Conservation (phyloP, 2,888 invertebrate species). For the Helleia helle region DNA sequence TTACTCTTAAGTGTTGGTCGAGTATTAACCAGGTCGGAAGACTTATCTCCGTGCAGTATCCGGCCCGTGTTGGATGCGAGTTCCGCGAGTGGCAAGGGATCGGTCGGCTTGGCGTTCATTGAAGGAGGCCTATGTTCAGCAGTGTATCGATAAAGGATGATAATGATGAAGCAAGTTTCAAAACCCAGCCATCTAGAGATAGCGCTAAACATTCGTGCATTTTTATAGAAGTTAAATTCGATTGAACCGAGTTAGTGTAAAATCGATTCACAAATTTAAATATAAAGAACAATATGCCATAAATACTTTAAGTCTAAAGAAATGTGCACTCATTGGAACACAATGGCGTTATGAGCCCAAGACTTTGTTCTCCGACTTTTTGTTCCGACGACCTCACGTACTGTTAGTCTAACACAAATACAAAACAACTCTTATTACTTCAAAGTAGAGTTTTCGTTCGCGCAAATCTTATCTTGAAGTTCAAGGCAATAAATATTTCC, state of each 20-base stretch:
- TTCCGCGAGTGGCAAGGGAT: too few relatives aligned
- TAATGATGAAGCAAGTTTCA: too few relatives aligned
- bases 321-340: conserved; percentile 17
- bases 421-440: conserved; percentile 9
- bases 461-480: conserved; percentile 15
- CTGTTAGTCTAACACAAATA: neutral
- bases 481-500: conserved; percentile 20
- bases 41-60: too few relatives aligned
- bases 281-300: conserved; percentile 6
- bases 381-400: conserved; percentile 21
- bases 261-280: conserved; percentile 3
- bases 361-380: conserved; percentile 17
- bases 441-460: conserved; percentile 12
- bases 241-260: neutral
- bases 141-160: too few relatives aligned
- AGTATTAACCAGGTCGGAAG: too few relatives aligned
- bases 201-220: too few relatives aligned
- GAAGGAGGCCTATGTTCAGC: too few relatives aligned
- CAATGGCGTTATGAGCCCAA: conserved; percentile 18
- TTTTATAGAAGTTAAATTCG: neutral
- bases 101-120: too few relatives aligned
- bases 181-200: too few relatives aligned
- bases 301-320: conserved; percentile 12
- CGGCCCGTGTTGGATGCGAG: too few relatives aligned
- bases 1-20: too few relatives aligned